A percentile compares a stretch with the other conserved stretches of the same genome.
Evolutionary conservation across 2,888 invertebrate species (phyloP).

Genomic region (Tortrix viridana): DNA sequence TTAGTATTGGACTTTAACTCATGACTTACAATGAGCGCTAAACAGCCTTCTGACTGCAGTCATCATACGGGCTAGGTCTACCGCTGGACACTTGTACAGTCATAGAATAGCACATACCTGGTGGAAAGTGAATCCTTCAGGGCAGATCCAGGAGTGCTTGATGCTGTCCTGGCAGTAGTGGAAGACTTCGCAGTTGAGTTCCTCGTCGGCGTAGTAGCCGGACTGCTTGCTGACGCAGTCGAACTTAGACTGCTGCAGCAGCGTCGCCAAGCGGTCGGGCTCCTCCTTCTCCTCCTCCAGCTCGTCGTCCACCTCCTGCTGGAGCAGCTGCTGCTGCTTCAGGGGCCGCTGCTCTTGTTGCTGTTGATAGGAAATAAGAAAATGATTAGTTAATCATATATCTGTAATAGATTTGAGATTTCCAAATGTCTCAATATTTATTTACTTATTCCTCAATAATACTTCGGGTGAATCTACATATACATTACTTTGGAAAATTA

Average conservation of each 20-base stretch:
- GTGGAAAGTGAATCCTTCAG: conserved; percentile 94
- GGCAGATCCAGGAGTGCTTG: conserved; percentile 96
- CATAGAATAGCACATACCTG: conserved; percentile 80
- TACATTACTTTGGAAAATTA: no score
- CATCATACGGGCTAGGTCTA: no score
- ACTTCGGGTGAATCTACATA: no score
- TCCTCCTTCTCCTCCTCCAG: conserved; percentile 91
- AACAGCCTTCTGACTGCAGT: no score
- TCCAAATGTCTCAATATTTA: no score
- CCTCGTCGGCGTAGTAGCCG: conserved; percentile 96
- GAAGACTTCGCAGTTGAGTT: conserved; percentile 95
- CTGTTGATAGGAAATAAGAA: conserved; percentile 37
- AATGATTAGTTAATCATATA: no score
- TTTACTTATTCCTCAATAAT: no score
- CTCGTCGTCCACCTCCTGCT: conserved; percentile 65
- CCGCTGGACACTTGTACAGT: no score
- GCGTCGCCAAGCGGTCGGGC: conserved; percentile 91
- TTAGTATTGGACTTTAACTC: no score
- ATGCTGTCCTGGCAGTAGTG: conserved; percentile 96
- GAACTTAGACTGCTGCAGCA: conserved; percentile 93
- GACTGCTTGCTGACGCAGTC: conserved; percentile 91
- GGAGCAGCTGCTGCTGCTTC: conserved; percentile 61
- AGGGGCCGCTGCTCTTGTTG: conserved; percentile 63
- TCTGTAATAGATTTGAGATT: no score
- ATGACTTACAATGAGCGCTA: no score